Base-by-base conservation (phyloP, 1,140 invertebrate species). In the Tetraneura akinire region DNA sequence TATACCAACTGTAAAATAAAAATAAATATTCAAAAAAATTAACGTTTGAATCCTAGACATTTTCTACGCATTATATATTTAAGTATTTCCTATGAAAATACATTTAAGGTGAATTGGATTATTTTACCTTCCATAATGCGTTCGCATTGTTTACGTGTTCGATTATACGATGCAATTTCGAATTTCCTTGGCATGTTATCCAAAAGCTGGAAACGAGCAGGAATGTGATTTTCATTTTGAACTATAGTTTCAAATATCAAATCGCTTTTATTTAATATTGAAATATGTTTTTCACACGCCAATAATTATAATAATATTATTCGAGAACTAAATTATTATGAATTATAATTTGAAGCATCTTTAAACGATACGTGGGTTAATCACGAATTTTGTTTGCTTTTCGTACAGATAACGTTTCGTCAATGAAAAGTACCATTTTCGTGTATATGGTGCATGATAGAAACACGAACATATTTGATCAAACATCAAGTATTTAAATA, bases 91-190 rank as follows among this genome's bases (percentile, higher is more conserved):
- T n/a, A n/a, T n/a, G n/a, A n/a, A n/a, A n/a, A n/a, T n/a, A n/a
- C n/a, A n/a, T n/a, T n/a, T n/a, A n/a, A n/a, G n/a, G n/a, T n/a
- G n/a, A n/a, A n/a, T n/a, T n/a, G n/a, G n/a, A n/a, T 32, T 16
- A 23, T 21, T 29, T 55, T 76, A 76, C 71, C 53, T 32, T 10
- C 71, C 71, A 76, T 16, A 32, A 3, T 21, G 23, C 32, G 13
- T 45, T 47, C 4, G 71, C 71, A 10, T 11, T 53, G 51, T 76
- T 76, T 0, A 76, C 51, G 29, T 76, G 71, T 0, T 1, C 16
- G 1, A 76, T 10, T 26, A 76, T 76, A 18, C 23, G 13, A 14
- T 37, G 71, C 32, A 57, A 76, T 76, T 57, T 76, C 3, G 14
- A 6, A 14, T 55, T 57, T 37, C 29, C 32, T 0, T 21, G 3